Evolutionary conservation across 2,113 vertebrate species (phyloP), one percentile per base, ranked within the genome.

Genomic region (Podocnemis expansa): DNA sequence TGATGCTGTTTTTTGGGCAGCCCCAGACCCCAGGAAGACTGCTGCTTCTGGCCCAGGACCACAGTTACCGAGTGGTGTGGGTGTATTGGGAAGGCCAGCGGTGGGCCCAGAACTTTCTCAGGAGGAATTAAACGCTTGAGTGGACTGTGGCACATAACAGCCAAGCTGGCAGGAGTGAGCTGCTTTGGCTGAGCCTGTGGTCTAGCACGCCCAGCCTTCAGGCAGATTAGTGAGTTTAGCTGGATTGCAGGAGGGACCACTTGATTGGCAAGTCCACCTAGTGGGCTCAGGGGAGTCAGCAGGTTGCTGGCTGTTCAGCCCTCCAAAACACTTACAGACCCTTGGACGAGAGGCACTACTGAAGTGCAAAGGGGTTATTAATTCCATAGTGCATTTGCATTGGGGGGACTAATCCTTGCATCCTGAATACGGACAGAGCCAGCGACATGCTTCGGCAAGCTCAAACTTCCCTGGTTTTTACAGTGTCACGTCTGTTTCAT

Each of bases 311-410:
- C n/a, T 10, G 63, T 19, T 38, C 34, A 38, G 5, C n/a, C 17
- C 63, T 10, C n/a, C 81, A 73, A 52, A 67, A 91, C 24, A 89
- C 4, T 2, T 89, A 81, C 56, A 93, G 87, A 78, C 51, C 80
- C 88, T n/a, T 52, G 88, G 91, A 82, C 94, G 78, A 93, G 90
- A 31, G 34, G 90, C 91, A n/a, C 67, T 1, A 24, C 88, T 70
- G 86, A 70, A 82, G 45, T 14, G 78, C 85, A 75, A 3, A 52
- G 87, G 87, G 55, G 0, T 52, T 19, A 34, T 11, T 83, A 3
- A 79, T 67, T 89, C 14, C 45, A 79, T 76, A 67, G 45, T 76
- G 14, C 5, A 1, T 24, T 76, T 70, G 47, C 75, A 78, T 43
- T 80, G 7, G 0, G 43, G 86, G 84, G 31, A 52, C 54, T 43